Conservation (phyloP, 1,140 invertebrate species). For the Meloidogyne chitwoodi region DNA sequence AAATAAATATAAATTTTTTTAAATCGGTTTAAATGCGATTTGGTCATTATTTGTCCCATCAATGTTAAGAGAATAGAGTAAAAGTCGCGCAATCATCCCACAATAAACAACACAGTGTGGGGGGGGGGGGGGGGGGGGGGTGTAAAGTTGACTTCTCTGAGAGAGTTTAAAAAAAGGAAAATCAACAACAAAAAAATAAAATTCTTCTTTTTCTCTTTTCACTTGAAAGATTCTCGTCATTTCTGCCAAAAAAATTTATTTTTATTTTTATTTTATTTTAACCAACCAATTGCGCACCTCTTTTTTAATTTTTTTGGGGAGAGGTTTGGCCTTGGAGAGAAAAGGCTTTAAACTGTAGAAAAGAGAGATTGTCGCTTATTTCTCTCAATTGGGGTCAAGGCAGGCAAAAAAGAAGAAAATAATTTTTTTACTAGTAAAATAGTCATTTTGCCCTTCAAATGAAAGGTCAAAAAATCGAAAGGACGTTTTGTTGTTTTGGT, state of each 20-base stretch:
- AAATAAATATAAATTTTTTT: too few species aligned
- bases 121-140: too few species aligned
- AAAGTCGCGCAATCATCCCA: too few species aligned
- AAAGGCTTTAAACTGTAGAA: neutral
- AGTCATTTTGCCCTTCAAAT: neutral
- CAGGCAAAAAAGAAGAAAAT: neutral
- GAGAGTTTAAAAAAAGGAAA: neutral
- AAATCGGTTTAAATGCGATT: too few species aligned
- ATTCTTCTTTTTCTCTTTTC: neutral
- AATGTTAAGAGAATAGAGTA: too few species aligned
- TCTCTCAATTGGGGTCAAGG: neutral
- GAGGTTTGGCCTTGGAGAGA: neutral
- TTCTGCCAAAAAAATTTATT: neutral
- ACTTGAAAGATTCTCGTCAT: neutral
- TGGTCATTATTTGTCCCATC: too few species aligned
- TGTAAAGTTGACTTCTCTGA: neutral
- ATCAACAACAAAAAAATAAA: neutral
- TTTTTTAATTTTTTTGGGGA: neutral
- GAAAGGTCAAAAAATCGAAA: neutral
- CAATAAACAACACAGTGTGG: too few species aligned
- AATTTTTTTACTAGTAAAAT: too few species aligned
- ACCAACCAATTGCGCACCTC: neutral
- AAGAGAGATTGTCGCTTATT: neutral
- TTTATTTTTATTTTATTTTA: too few species aligned
- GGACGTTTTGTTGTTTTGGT: too few species aligned